Conservation (phyloP, 2,797 vertebrate genomes). For the Leptodactylus fallax region DNA sequence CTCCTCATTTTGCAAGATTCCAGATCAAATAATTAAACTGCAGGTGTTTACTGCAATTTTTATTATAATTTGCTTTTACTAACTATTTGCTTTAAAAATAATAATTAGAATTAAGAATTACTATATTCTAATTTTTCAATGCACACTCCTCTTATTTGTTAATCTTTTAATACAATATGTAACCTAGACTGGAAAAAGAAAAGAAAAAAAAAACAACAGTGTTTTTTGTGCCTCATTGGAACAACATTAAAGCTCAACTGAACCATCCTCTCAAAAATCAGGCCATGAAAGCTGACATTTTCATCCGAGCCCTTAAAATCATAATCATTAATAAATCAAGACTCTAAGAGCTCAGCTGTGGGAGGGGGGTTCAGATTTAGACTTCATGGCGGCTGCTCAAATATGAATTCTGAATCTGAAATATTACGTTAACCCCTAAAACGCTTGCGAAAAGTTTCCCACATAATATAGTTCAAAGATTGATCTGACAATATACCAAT, state of each 20-base stretch:
- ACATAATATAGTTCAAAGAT: not conserved
- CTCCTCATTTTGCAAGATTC: not conserved
- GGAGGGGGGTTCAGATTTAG: constrained; percentile 35
- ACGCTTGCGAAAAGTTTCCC: not conserved
- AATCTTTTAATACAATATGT: not conserved
- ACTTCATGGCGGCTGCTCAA: constrained; percentile 38
- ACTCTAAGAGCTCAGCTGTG: constrained; percentile 49
- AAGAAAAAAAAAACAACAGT: not conserved
- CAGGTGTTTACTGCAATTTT: no score
- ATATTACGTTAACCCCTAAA: constrained; percentile 38
- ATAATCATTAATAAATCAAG: constrained; percentile 62
- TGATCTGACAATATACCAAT: not conserved
- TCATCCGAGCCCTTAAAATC: constrained; percentile 54
- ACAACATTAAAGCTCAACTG: constrained; percentile 49
- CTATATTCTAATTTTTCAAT: not conserved
- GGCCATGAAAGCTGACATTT: constrained; percentile 61
- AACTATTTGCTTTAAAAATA: no score
- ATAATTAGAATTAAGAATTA: not conserved
- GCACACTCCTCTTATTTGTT: not conserved
- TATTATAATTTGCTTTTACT: no score
- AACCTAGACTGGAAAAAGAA: not conserved
- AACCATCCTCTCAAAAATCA: constrained; percentile 60
- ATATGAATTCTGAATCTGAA: constrained; percentile 28
- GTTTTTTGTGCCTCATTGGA: constrained; percentile 18
- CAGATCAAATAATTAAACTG: not conserved